phyloP scores from a whole-genome alignment of 2,113 vertebrate genomes.

The Coptodon rendalli region DNA sequence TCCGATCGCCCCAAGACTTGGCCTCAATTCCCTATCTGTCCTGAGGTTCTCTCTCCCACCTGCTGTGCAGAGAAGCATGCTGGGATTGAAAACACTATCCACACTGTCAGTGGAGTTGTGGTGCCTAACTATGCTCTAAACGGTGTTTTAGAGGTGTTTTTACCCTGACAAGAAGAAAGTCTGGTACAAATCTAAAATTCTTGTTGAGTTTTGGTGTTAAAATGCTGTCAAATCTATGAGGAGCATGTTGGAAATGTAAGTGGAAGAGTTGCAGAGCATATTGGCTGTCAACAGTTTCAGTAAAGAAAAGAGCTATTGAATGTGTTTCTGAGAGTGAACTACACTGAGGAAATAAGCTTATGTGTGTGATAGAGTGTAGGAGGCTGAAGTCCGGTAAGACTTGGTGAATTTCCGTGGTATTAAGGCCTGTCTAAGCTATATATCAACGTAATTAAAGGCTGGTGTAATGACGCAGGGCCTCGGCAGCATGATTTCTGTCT shows the following conservation, averaged over 20 bases:
- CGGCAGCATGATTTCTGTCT: conserved; percentile 99
- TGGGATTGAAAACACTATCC: not conserved
- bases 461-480: conserved; percentile 99
- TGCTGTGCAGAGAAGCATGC: conserved; percentile 15
- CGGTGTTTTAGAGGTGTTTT: not conserved
- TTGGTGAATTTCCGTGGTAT: conserved; percentile 78
- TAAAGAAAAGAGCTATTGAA: not conserved
- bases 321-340: not conserved
- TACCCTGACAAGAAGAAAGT: not conserved
- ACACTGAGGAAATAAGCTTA: not conserved
- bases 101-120: not conserved
- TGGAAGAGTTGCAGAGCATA: not conserved
- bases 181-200: not conserved
- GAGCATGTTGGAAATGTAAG: not conserved
- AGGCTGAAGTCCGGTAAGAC: conserved; percentile 69
- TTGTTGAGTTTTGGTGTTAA: not conserved
- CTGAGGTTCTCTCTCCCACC: conserved; percentile 9
- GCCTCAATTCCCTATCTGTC: conserved; percentile 3
- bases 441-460: conserved; percentile 99
- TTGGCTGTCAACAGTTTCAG: not conserved
- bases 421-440: conserved; percentile 77
- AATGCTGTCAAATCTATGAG: not conserved
- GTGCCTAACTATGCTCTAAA: not conserved
- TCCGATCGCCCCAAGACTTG: conserved; percentile 12
- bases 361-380: not conserved